phyloP scores from a whole-genome alignment of 2,888 invertebrate species.

The Drosophila pseudotakahashii region DNA sequence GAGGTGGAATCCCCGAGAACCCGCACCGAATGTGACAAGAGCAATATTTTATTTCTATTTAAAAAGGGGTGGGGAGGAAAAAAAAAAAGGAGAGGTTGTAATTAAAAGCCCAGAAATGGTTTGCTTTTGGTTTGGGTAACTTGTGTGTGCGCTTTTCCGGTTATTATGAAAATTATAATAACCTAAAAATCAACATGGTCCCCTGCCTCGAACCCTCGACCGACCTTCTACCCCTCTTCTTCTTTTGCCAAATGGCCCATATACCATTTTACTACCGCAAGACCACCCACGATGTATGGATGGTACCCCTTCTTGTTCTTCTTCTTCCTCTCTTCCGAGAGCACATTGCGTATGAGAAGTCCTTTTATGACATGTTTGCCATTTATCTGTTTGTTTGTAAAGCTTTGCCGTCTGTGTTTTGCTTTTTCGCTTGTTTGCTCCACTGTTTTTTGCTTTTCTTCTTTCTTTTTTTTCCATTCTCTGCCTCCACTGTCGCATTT shows the following conservation, averaged over 20 bases:
- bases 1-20: background rate
- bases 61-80: background rate
- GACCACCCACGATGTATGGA: constrained; percentile 5
- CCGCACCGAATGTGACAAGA: constrained; percentile 1
- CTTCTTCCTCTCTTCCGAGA: background rate
- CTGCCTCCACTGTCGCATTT: constrained; percentile 2
- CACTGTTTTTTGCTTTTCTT: background rate
- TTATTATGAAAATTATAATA: constrained; percentile 79
- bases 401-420: constrained; percentile 36
- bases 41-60: constrained; percentile 61
- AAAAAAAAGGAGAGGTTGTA: constrained; percentile 51
- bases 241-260: background rate
- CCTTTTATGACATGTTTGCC: constrained; percentile 74
- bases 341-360: constrained; percentile 66
- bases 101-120: constrained; percentile 67
- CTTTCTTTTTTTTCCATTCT: no score
- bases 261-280: background rate
- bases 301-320: background rate
- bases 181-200: constrained; percentile 69
- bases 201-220: background rate
- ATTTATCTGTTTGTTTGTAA: constrained; percentile 71
- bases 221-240: background rate
- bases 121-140: constrained; percentile 39
- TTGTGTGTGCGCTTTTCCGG: constrained; percentile 56
- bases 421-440: constrained; percentile 23